These are phyloP conservation scores for Pseudomyrmex flavicornis DNA, from an alignment of 1,140 invertebrate genomes.

Conservation along the genomic window DNA sequence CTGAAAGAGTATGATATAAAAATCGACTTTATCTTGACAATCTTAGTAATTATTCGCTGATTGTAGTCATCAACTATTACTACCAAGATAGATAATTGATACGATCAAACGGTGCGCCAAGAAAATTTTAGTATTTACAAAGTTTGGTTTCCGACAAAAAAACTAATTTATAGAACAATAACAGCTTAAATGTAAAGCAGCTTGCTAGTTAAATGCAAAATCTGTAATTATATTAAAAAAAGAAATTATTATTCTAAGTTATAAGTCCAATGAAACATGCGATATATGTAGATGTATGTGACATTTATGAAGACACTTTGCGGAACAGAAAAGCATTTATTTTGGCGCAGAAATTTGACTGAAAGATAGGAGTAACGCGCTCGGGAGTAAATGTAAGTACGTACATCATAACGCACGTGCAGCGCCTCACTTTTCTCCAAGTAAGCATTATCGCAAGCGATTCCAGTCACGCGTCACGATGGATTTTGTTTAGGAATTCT, in stretches of 20 bases:
- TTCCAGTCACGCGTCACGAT: conserved; percentile 43
- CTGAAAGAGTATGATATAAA: not conserved
- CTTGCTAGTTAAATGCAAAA: not conserved
- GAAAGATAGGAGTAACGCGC: not conserved
- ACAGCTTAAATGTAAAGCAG: too few species aligned
- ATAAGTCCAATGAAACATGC: not conserved
- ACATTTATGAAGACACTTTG: not conserved
- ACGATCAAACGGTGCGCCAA: not conserved
- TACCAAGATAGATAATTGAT: conserved; percentile 25
- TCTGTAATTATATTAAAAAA: not conserved
- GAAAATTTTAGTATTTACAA: conserved; percentile 7
- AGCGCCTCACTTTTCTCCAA: not conserved
- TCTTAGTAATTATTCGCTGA: conserved; percentile 33
- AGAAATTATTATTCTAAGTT: not conserved
- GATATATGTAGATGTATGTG: not conserved
- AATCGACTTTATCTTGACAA: conserved; percentile 12
- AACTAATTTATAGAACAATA: not conserved
- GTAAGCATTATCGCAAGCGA: conserved; percentile 31
- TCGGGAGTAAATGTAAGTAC: not conserved
- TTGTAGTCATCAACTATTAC: conserved; percentile 21
- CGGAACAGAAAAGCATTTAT: not conserved
- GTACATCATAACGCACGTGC: conserved; percentile 5
- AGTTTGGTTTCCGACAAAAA: not conserved
- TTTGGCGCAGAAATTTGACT: not conserved
- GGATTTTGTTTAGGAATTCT: conserved; percentile 60